phyloP scores from a whole-genome alignment of 2,797 vertebrate species.

The Brachyrhaphis roseni region DNA sequence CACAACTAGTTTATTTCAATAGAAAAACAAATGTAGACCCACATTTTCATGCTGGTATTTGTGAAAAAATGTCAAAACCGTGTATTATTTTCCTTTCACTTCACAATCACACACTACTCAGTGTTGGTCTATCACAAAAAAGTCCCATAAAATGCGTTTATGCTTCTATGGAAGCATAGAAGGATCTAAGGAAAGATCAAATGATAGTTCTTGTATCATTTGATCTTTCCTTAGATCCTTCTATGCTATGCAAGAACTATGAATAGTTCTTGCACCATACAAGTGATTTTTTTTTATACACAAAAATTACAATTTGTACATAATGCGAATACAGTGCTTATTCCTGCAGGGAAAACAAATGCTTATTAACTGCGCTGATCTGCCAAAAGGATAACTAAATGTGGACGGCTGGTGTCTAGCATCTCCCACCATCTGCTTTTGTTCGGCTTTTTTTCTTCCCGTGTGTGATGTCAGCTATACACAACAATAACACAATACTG shows the following conservation, averaged over 20 bases:
- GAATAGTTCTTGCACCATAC: neutral
- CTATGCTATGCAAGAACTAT: no score
- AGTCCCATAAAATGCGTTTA: neutral
- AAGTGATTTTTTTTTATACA: conserved; percentile 6
- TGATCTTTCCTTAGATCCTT: no score
- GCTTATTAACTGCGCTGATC: conserved; percentile 1
- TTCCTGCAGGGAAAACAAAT: conserved; percentile 16
- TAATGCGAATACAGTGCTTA: conserved; percentile 25
- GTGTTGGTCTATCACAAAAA: neutral
- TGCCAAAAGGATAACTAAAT: conserved; percentile 24
- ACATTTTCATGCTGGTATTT: neutral
- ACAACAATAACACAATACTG: neutral
- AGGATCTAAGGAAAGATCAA: no score
- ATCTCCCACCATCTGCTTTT: conserved; percentile 1
- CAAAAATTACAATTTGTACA: conserved; percentile 22
- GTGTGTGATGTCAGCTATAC: neutral
- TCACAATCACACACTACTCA: neutral
- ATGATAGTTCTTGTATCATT: no score
- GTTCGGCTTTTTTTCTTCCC: neutral
- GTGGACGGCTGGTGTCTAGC: conserved; percentile 6
- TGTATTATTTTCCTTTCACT: neutral
- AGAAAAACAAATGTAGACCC: neutral
- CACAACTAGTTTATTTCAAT: neutral
- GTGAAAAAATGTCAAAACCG: neutral
- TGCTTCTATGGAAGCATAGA: no score